These are phyloP conservation scores for Acronicta alni DNA, from an alignment of 2,888 invertebrate species.

Conservation along the genomic window DNA sequence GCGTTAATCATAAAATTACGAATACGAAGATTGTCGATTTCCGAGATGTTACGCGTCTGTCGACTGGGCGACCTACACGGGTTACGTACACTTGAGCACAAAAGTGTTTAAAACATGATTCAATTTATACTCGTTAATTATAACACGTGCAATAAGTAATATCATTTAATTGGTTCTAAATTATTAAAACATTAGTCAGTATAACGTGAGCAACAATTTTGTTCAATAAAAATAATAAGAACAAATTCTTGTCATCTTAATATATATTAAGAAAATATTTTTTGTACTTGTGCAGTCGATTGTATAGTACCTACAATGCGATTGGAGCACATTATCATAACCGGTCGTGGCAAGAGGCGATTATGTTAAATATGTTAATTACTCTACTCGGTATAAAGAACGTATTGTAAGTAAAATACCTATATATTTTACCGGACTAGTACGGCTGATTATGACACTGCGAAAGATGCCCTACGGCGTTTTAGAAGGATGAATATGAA, in stretches of 20 bases:
- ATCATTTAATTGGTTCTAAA: neutral
- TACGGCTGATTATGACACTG: conserved; percentile 46
- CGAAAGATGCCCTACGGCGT: conserved; percentile 35
- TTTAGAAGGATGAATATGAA: conserved; percentile 44
- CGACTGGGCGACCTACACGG: conserved; percentile 66
- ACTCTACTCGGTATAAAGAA: conserved; percentile 68
- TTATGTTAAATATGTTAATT: conserved; percentile 81
- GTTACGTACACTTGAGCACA: conserved; percentile 58
- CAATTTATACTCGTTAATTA: conserved; percentile 13
- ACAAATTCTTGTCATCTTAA: too few species aligned
- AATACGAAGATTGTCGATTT: conserved; percentile 77
- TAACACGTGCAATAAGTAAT: neutral
- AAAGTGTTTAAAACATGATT: conserved; percentile 19
- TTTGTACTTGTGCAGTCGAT: conserved; percentile 55
- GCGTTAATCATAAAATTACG: conserved; percentile 79
- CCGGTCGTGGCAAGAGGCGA: conserved; percentile 71
- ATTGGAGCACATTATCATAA: conserved; percentile 75
- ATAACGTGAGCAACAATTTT: neutral
- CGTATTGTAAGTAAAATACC: conserved; percentile 74
- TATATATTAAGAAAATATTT: too few species aligned
- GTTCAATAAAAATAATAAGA: conserved; percentile 8
- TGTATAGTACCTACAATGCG: conserved; percentile 65
- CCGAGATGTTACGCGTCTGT: conserved; percentile 63
- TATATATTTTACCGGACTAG: conserved; percentile 70
- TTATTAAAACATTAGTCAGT: conserved; percentile 16